These are phyloP conservation scores for Parapristionchus giblindavisi DNA, from an alignment of 2,888 invertebrate species.

Conservation along the genomic window DNA sequence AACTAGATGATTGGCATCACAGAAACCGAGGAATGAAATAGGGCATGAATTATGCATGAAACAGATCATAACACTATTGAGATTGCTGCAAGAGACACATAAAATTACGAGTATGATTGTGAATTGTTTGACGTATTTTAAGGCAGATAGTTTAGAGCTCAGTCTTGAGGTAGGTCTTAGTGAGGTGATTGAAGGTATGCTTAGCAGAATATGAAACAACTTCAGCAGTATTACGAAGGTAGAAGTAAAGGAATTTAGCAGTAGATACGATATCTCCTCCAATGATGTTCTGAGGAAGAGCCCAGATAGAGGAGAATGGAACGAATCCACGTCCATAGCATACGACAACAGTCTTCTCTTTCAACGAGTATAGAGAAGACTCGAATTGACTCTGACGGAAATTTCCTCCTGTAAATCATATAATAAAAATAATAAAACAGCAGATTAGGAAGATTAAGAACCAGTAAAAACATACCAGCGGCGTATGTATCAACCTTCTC, in stretches of 20 bases:
- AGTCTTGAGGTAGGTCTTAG: constrained; percentile 52
- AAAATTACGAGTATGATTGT: constrained; percentile 21
- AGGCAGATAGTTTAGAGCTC: constrained; percentile 49
- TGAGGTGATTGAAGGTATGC: constrained; percentile 54
- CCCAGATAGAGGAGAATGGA: constrained; percentile 44
- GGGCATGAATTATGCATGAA: constrained; percentile 33
- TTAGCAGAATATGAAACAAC: constrained; percentile 38
- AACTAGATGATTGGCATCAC: background rate
- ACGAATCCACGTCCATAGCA: constrained; percentile 59
- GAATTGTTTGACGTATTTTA: background rate
- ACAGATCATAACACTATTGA: constrained; percentile 19
- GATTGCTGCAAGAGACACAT: too few species aligned
- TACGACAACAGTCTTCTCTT: constrained; percentile 57
- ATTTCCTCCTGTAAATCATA: constrained; percentile 51
- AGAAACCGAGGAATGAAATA: background rate
- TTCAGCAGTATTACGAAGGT: constrained; percentile 46
- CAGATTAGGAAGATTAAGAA: background rate
- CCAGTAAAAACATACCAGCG: constrained; percentile 46
- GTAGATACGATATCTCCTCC: constrained; percentile 55
- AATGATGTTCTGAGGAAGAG: constrained; percentile 36
- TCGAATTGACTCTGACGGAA: constrained; percentile 69
- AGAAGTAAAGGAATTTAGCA: constrained; percentile 46
- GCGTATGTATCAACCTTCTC: constrained; percentile 59
- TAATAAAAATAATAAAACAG: background rate
- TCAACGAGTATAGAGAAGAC: constrained; percentile 59